Percentiles rank a stretch among this genome's conserved stretches.
phyloP scores from a whole-genome alignment of 2,113 vertebrate species.

The Rhinopomastus cyanomelas region DNA sequence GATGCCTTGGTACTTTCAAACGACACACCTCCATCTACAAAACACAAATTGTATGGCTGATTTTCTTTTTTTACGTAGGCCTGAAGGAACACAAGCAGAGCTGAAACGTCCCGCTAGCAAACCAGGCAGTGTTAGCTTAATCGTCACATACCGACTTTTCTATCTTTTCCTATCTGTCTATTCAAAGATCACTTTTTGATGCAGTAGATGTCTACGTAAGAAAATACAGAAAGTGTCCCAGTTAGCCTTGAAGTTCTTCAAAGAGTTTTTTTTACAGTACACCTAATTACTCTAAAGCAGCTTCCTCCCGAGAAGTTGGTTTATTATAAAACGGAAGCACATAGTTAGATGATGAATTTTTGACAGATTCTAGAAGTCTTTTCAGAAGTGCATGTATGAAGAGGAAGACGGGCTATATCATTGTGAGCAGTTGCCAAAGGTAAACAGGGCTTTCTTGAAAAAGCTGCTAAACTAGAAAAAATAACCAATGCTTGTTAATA shows the following conservation, averaged over 20 bases:
- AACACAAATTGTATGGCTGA: background rate
- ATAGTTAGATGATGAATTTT: background rate
- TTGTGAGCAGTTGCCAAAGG: background rate
- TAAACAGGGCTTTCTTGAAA: conserved; percentile 19
- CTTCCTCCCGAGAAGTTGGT: background rate
- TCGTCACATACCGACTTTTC: background rate
- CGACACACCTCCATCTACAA: background rate
- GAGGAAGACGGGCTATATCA: background rate
- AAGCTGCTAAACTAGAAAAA: conserved; percentile 25
- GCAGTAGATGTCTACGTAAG: background rate
- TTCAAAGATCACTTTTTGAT: background rate
- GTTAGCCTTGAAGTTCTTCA: background rate
- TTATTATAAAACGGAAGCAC: background rate
- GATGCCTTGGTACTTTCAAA: background rate
- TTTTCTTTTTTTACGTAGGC: background rate
- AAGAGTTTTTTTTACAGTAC: background rate
- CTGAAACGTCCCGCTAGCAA: background rate
- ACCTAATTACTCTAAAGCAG: background rate
- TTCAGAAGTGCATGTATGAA: background rate
- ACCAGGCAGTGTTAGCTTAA: background rate
- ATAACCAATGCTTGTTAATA: background rate
- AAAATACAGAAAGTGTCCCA: background rate
- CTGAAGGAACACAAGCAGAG: background rate
- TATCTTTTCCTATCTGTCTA: background rate
- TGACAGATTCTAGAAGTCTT: background rate